Percentiles rank a stretch among this genome's conserved stretches.
Evolutionary conservation across 2,888 invertebrate species (phyloP).

Genomic region (Meiosimyza decipiens): DNA sequence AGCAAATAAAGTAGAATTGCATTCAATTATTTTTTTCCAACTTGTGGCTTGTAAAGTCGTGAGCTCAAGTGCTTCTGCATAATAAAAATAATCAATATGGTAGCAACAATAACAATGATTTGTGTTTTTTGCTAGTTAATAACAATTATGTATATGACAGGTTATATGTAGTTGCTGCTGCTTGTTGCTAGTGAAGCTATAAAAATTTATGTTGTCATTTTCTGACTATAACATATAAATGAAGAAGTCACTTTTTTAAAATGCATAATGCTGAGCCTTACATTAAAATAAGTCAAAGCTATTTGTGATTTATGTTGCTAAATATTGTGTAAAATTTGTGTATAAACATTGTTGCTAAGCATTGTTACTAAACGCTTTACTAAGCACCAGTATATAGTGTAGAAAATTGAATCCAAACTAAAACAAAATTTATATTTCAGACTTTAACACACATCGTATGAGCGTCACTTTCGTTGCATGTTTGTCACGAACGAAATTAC

Average conservation of each 20-base stretch:
- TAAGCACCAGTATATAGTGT: too few relatives aligned
- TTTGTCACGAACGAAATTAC: too few relatives aligned
- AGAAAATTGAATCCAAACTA: too few relatives aligned
- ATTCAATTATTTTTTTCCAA: not conserved
- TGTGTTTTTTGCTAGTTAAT: conserved; percentile 3
- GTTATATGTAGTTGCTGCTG: conserved; percentile 9
- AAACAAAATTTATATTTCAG: too few relatives aligned
- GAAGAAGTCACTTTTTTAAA: not conserved
- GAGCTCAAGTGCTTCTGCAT: conserved; percentile 2
- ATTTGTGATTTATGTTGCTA: too few relatives aligned
- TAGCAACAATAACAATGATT: not conserved
- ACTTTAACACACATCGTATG: too few relatives aligned
- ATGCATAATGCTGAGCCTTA: too few relatives aligned
- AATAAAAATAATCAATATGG: conserved; percentile 7
- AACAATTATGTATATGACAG: conserved; percentile 13
- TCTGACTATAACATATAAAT: not conserved
- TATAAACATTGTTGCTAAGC: too few relatives aligned
- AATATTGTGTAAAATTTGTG: too few relatives aligned
- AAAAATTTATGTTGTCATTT: not conserved
- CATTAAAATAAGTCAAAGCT: too few relatives aligned
- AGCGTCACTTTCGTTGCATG: too few relatives aligned
- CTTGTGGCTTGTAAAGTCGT: not conserved
- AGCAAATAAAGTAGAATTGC: not conserved
- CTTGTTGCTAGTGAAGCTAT: not conserved
- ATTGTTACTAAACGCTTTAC: too few relatives aligned